phyloP scores from a whole-genome alignment of 2,797 vertebrate species.

The Fistularia commersonii region DNA sequence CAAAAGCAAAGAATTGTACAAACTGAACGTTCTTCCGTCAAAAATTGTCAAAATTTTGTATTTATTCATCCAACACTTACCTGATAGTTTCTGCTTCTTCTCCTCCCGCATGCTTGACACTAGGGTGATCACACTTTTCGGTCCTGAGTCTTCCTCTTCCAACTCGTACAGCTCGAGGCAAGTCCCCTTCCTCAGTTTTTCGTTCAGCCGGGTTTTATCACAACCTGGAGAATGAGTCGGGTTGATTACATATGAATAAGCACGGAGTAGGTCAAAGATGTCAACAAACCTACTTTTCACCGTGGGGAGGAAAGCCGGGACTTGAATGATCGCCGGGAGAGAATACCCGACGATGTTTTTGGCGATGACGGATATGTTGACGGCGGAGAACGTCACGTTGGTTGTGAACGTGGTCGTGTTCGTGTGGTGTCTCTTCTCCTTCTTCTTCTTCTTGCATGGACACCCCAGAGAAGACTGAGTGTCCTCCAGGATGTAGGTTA shows the following conservation, averaged over 20 bases:
- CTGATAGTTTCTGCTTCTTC: not conserved
- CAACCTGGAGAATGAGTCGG: conserved; percentile 34
- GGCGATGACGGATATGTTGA: conserved; percentile 50
- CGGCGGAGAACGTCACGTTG: conserved; percentile 43
- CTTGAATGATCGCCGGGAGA: conserved; percentile 19
- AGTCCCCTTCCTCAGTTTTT: not conserved
- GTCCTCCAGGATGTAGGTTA: conserved; percentile 35
- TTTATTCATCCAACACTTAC: not conserved
- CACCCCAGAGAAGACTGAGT: conserved; percentile 25
- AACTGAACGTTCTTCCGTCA: too few species aligned
- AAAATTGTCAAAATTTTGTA: too few species aligned
- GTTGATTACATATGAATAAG: conserved; percentile 1
- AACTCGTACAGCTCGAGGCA: conserved; percentile 56
- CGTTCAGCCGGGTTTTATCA: not conserved
- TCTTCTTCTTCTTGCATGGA: conserved; percentile 23
- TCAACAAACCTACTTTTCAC: conserved; percentile 37
- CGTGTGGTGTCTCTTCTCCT: fast-evolving
- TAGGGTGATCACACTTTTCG: conserved; percentile 17
- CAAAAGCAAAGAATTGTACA: too few species aligned
- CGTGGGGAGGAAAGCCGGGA: conserved; percentile 27
- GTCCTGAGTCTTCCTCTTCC: conserved; percentile 19
- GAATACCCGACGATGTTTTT: conserved; percentile 51
- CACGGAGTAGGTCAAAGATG: not conserved
- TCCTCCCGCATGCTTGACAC: not conserved
- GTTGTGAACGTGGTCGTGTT: not conserved